These are phyloP conservation scores for Pandemis cinnamomeana DNA, from an alignment of 2,888 invertebrate species.

Conservation along the genomic window DNA sequence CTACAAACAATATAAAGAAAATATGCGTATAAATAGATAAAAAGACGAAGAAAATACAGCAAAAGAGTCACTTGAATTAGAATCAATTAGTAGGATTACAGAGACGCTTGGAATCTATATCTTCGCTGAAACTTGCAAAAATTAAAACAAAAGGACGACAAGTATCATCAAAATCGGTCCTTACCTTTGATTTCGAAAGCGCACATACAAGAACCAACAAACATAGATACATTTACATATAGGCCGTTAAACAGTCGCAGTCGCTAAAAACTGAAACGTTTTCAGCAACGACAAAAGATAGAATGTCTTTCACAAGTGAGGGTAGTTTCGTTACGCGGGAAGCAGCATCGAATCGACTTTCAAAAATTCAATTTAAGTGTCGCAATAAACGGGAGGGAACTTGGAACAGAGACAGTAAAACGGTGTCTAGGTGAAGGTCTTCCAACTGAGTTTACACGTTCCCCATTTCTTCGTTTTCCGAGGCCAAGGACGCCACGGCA, in stretches of 20 bases:
- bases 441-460: conserved; percentile 16
- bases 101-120: too few species aligned
- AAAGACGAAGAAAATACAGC: too few species aligned
- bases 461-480: conserved; percentile 5
- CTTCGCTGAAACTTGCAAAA: too few species aligned
- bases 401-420: conserved; percentile 10
- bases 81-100: too few species aligned
- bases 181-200: too few species aligned
- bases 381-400: background rate
- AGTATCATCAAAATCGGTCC: too few species aligned
- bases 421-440: conserved; percentile 32
- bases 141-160: too few species aligned
- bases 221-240: too few species aligned
- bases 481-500: conserved; percentile 27
- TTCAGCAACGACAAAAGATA: background rate
- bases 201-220: too few species aligned
- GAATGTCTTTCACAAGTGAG: background rate
- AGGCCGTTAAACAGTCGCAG: too few species aligned
- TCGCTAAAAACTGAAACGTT: background rate
- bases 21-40: background rate
- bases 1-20: background rate
- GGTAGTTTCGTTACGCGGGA: background rate
- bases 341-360: conserved; percentile 1
- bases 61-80: too few species aligned
- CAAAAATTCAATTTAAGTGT: conserved; percentile 8